Evolutionary conservation across 1,140 invertebrate genomes (phyloP), one percentile per base, ranked within the genome.

Genomic region (Onthophagus taurus): DNA sequence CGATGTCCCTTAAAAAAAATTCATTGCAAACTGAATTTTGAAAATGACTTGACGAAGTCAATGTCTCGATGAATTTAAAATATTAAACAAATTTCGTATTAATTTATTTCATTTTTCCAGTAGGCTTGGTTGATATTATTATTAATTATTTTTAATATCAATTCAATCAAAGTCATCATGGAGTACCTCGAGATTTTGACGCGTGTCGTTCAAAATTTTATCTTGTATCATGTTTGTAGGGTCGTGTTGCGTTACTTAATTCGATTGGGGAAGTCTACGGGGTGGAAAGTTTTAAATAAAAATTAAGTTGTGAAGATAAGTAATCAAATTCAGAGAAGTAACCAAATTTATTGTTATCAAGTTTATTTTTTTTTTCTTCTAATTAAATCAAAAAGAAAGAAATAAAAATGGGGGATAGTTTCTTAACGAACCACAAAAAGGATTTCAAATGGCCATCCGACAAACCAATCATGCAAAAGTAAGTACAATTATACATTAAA

Each of bases 381-480:
- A 41, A 36, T 13, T 49, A 20, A 34, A 41, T 47, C 31, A n/a
- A 37, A 6, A 31, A 8, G 13, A 31, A 44, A n/a, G 48, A 48
- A 47, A 47, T 45, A 6, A 47, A 39, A 3, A 51, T 47, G 14
- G 52, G 47, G 23, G 50, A 59, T 43, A 55, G 59, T 59, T 75
- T 75, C 48, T 52, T 59, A 12, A 68, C 69, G 6, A 63, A 59
- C 11, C 64, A 56, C 31, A 67, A 65, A 19, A 62, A 62, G 37
- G 72, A 75, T 45, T 77, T 65, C 48, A 64, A 64, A 51, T 77
- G 74, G 72, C 73, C 74, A 0, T 71, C 71, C 58, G 58, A 67
- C 23, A 70, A 74, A 48, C 69, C 71, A 1, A 48, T 74, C 9
- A 53, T 71, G 7, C 64, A 66, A 44, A 75, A 67, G 69, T 66